phyloP scores from a whole-genome alignment of 2,888 invertebrate species.

The Boloria selene region DNA sequence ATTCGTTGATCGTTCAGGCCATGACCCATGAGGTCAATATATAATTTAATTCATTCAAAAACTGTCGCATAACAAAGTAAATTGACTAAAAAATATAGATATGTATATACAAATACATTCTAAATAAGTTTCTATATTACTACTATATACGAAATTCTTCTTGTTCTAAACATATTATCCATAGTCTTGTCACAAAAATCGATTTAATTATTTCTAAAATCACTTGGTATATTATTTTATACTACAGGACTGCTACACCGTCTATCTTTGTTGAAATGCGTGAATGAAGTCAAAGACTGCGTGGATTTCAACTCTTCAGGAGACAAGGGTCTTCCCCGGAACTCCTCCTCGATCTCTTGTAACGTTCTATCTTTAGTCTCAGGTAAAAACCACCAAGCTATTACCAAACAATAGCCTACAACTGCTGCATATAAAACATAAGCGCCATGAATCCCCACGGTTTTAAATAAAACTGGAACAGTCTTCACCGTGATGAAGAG shows the following conservation, averaged over 20 bases:
- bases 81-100: too few relatives aligned
- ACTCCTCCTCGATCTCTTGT: slow-evolving; percentile 70
- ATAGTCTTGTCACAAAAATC: neutral
- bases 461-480: slow-evolving; percentile 53
- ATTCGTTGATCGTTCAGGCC: too few relatives aligned
- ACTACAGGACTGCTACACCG: slow-evolving; percentile 51
- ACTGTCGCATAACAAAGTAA: too few relatives aligned
- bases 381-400: slow-evolving; percentile 58
- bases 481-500: slow-evolving; percentile 65
- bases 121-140: neutral
- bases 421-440: slow-evolving; percentile 56
- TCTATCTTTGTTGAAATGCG: slow-evolving; percentile 47
- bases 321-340: slow-evolving; percentile 56
- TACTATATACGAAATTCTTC: neutral
- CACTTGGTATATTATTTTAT: slow-evolving; percentile 15
- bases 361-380: slow-evolving; percentile 70
- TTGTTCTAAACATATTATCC: neutral
- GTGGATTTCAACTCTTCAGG: slow-evolving; percentile 53
- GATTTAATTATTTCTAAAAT: neutral
- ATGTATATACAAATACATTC: too few relatives aligned
- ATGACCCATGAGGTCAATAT: too few relatives aligned
- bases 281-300: slow-evolving; percentile 50
- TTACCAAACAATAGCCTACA: slow-evolving; percentile 54
- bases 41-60: too few relatives aligned
- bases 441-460: slow-evolving; percentile 56